These are phyloP conservation scores for Alviniconcha marisindica DNA, from an alignment of 1,140 invertebrate genomes.

Conservation along the genomic window DNA sequence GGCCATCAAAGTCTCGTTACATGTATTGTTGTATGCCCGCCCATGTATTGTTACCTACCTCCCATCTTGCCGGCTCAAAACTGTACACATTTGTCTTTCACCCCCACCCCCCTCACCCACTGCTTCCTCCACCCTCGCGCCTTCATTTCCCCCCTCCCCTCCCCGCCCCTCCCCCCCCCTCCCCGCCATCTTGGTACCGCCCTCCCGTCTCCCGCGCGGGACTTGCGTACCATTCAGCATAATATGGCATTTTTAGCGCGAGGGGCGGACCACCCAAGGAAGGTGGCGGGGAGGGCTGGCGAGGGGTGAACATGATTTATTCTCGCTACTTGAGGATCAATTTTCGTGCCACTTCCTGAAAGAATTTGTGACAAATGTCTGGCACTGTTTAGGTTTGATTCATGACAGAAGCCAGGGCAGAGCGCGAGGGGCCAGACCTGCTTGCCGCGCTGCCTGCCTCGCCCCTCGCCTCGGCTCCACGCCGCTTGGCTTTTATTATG, in stretches of 20 bases:
- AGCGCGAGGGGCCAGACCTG: not conserved
- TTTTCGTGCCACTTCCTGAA: conserved; percentile 40
- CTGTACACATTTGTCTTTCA: conserved; percentile 1
- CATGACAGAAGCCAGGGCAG: conserved; percentile 13
- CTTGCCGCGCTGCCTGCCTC: too few species aligned
- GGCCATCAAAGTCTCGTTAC: not conserved
- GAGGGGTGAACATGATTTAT: conserved; percentile 36
- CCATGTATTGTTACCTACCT: not conserved
- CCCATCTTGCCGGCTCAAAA: not conserved
- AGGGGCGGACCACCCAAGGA: conserved; percentile 29
- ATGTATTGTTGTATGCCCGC: not conserved
- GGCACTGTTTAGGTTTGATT: conserved; percentile 37
- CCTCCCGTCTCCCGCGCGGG: not conserved
- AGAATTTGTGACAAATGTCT: conserved; percentile 42
- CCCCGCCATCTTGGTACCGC: not conserved
- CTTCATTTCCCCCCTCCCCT: not conserved
- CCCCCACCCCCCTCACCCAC: too few species aligned
- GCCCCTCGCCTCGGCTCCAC: too few species aligned
- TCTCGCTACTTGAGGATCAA: conserved; percentile 36
- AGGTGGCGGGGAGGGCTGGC: not conserved
- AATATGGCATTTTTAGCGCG: conserved; percentile 28
- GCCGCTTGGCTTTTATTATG: too few species aligned
- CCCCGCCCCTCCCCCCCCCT: not conserved
- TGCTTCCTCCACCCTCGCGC: not conserved
- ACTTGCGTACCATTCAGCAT: conserved; percentile 25